These are phyloP conservation scores for Eupelmus urozonus DNA, from an alignment of 2,888 invertebrate species.

Conservation along the genomic window DNA sequence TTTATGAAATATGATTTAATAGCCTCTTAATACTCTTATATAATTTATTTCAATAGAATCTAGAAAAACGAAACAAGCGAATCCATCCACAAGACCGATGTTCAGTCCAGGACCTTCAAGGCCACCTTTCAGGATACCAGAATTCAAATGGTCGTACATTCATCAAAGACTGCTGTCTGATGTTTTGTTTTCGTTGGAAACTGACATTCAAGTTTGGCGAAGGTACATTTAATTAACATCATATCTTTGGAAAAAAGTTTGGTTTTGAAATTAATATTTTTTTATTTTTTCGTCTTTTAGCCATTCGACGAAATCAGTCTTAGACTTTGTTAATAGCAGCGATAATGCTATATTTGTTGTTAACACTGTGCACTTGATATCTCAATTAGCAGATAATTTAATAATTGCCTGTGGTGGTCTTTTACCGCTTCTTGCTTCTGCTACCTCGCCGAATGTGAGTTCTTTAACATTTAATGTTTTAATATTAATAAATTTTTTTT, in stretches of 20 bases:
- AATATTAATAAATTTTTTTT: not conserved
- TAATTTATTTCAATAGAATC: slow-evolving; percentile 68
- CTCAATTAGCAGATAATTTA: slow-evolving; percentile 98
- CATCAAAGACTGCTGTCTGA: slow-evolving; percentile 97
- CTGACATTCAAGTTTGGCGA: slow-evolving; percentile 95
- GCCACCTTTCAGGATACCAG: slow-evolving; percentile 98
- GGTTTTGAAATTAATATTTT: not conserved
- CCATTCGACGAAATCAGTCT: slow-evolving; percentile 96
- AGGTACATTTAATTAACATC: slow-evolving; percentile 76
- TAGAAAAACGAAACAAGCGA: slow-evolving; percentile 79
- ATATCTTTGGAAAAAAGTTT: not conserved
- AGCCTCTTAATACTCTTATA: not conserved
- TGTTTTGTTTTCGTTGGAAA: slow-evolving; percentile 96
- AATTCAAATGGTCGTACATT: slow-evolving; percentile 99
- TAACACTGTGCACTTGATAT: slow-evolving; percentile 99
- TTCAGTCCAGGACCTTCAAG: slow-evolving; percentile 95
- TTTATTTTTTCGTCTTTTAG: slow-evolving; percentile 77
- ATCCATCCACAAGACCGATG: slow-evolving; percentile 87
- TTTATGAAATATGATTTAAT: not conserved
- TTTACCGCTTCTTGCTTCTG: slow-evolving; percentile 96
- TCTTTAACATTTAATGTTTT: slow-evolving; percentile 12
- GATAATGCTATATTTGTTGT: slow-evolving; percentile 99
- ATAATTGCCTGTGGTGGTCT: slow-evolving; percentile 99
- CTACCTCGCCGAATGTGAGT: slow-evolving; percentile 98
- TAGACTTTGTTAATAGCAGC: slow-evolving; percentile 98